Base-by-base conservation (phyloP, 2,888 invertebrate genomes). In the Panopea generosa region DNA sequence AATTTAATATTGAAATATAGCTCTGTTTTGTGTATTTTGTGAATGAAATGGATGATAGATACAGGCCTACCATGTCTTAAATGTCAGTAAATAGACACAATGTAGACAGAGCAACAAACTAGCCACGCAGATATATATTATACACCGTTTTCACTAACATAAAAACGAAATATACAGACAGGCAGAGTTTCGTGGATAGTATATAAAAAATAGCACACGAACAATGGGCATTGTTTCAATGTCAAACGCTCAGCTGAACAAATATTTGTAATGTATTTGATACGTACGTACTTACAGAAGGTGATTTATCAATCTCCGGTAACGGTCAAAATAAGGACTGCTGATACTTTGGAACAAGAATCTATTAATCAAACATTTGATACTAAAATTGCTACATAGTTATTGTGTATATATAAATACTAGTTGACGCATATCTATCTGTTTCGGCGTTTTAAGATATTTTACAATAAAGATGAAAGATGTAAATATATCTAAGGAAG, bases 1-100 rank as follows among this genome's bases (percentile, higher is more conserved):
- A 63, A 63, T 65, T 53, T 55, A 29, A 72, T 50, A 52, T 40
- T 38, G 53, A 60, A 57, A 45, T 60, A 47, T 40, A 65, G 59
- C 72, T 47, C 45, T 53, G 38, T n/a, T 18, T 49, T 60, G 59
- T 65, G 26, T 61, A 56, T 18, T 47, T 47, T 50, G 56, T 57
- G 57, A 69, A 55, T 61, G 29, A 53, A 4, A 43, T 29, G 22
- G 47, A 47, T 61, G 61, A 69, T 38, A 40, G 69, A 69, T 69
- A 56, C 62, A 45, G 2, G 53, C 7, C 14, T 53, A 3, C 14
- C 26, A 18, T 16, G 53, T 53, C 53, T 27, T 9, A 52, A 52
- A 52, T 52, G 52, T 52, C 52, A 24, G n/a, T 18, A n/a, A 24
- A n/a, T 22, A 26, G 16, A 53, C 26, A 26, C 27, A n/a, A 27